A percentile compares a stretch with the other conserved stretches of the same genome.
These are phyloP conservation scores for Dynastes hyllus DNA, from an alignment of 2,888 invertebrate species.

Conservation along the genomic window DNA sequence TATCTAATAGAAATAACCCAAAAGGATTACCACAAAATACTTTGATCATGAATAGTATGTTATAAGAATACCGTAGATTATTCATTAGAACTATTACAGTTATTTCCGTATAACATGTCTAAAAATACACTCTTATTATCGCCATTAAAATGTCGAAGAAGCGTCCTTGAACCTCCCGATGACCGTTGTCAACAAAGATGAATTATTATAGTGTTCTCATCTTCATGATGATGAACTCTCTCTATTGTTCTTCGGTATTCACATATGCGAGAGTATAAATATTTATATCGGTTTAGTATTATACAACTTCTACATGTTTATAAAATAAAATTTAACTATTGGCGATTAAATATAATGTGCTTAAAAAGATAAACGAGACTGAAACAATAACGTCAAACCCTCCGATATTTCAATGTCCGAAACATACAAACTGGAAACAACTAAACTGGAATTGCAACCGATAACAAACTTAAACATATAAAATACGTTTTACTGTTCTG, in stretches of 20 bases:
- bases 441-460: neutral
- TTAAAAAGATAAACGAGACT: neutral
- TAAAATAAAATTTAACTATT: neutral
- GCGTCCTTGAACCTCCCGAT: neutral
- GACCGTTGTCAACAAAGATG: constrained; percentile 3
- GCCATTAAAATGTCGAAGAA: neutral
- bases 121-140: constrained; percentile 12
- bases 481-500: constrained; percentile 29
- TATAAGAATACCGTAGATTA: neutral
- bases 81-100: constrained; percentile 24
- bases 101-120: constrained; percentile 16
- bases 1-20: neutral
- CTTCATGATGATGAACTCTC: neutral
- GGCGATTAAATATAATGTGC: neutral
- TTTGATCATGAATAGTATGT: constrained; percentile 9
- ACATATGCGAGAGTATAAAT: neutral
- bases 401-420: constrained; percentile 5
- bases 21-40: neutral
- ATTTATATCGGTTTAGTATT: constrained; percentile 10
- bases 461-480: constrained; percentile 24
- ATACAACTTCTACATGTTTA: neutral
- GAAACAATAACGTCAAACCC: constrained; percentile 10
- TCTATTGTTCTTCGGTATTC: neutral
- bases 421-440: neutral
- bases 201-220: neutral